Evolutionary conservation across 2,888 invertebrate genomes (phyloP).

Genomic region (Ormyrus rosae): DNA sequence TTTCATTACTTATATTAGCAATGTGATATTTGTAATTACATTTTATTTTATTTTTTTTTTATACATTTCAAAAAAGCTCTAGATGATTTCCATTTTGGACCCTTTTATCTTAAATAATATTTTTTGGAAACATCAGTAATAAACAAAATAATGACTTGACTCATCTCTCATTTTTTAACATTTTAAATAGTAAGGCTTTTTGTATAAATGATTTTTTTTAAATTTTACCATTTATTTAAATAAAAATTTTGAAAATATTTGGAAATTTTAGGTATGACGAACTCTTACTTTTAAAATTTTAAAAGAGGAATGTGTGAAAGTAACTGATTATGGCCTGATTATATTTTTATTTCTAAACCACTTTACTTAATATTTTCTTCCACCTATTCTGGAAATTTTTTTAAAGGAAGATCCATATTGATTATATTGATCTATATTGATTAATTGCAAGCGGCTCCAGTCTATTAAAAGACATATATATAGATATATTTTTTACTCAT

Average conservation of each 20-base stretch:
- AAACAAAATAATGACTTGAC: background rate
- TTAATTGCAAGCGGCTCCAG: too few relatives aligned
- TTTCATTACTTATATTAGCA: conserved; percentile 3
- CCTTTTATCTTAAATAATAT: conserved; percentile 33
- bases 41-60: background rate
- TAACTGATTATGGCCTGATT: too few relatives aligned
- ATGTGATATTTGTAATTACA: conserved; percentile 11
- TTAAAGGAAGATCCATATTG: too few relatives aligned
- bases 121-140: conserved; percentile 19
- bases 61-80: conserved; percentile 23
- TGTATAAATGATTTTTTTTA: conserved; percentile 4
- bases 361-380: too few relatives aligned
- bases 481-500: too few relatives aligned
- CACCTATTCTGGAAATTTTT: too few relatives aligned
- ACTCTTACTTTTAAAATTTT: too few relatives aligned
- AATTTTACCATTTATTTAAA: background rate
- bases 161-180: background rate
- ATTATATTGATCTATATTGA: too few relatives aligned
- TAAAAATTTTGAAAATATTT: background rate
- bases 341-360: too few relatives aligned
- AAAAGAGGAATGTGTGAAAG: too few relatives aligned
- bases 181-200: background rate
- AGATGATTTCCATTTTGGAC: conserved; percentile 44
- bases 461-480: too few relatives aligned
- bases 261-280: too few relatives aligned